Conservation (phyloP, 2,797 vertebrate species). For the Apogon hyalosoma region DNA sequence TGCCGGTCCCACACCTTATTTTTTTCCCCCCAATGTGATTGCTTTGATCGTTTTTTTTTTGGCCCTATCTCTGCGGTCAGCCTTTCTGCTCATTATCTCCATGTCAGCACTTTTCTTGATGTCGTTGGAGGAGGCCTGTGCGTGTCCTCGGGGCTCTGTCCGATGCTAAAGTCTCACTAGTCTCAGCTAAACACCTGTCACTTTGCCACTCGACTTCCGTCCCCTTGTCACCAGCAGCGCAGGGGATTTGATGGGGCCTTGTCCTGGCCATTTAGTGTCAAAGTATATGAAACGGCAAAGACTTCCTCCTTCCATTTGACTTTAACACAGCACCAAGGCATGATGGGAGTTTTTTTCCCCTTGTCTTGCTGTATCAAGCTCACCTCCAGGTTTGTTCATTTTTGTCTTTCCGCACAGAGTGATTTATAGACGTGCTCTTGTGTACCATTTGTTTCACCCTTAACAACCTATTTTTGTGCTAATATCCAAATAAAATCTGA, state of each 20-base stretch:
- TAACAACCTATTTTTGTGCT: too few relatives aligned
- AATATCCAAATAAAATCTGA: too few relatives aligned
- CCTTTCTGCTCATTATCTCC: slow-evolving; percentile 44
- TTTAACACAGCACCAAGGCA: background rate
- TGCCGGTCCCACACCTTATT: slow-evolving; percentile 13
- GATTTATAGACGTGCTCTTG: background rate
- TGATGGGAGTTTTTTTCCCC: background rate
- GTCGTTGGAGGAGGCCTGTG: slow-evolving; percentile 17
- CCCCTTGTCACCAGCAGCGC: slow-evolving; percentile 32
- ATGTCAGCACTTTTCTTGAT: slow-evolving; percentile 58
- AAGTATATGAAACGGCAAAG: slow-evolving; percentile 26
- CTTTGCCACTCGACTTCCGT: slow-evolving; percentile 43
- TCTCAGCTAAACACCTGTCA: slow-evolving; percentile 75
- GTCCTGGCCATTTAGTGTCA: slow-evolving; percentile 57
- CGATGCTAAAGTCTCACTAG: slow-evolving; percentile 52
- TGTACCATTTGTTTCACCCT: slow-evolving; percentile 29
- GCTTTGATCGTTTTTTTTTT: slow-evolving; percentile 39
- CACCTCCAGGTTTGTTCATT: slow-evolving; percentile 1
- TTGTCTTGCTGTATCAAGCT: background rate
- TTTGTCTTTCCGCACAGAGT: background rate
- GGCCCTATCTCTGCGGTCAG: slow-evolving; percentile 43
- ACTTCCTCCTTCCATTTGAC: slow-evolving; percentile 15
- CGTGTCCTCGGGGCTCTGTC: slow-evolving; percentile 55
- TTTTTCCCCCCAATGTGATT: slow-evolving; percentile 26
- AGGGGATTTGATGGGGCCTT: slow-evolving; percentile 34